phyloP scores from a whole-genome alignment of 2,113 vertebrate genomes.

The Lycaon pictus region DNA sequence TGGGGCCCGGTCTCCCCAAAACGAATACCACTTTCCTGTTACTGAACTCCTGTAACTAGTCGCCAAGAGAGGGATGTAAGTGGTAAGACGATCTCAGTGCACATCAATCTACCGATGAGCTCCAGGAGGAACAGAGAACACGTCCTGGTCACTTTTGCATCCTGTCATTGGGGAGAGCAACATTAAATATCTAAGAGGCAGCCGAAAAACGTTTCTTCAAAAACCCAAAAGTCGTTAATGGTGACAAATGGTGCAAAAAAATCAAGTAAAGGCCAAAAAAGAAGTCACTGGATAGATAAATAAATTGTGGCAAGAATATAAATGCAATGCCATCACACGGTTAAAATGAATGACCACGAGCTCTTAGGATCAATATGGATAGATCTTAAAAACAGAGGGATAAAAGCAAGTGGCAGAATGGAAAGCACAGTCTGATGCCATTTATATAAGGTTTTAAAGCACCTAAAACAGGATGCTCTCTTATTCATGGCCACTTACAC shows the following conservation, averaged over 20 bases:
- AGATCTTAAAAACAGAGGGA: not conserved
- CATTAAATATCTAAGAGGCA: not conserved
- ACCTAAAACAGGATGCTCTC: not conserved
- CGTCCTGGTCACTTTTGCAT: not conserved
- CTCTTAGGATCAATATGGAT: not conserved
- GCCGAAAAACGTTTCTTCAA: not conserved
- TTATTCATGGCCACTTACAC: not conserved
- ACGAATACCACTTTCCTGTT: not conserved
- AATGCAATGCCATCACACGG: not conserved
- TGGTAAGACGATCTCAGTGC: accelerated
- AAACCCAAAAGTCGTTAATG: not conserved
- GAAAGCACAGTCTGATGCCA: too few relatives aligned
- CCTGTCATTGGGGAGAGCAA: not conserved
- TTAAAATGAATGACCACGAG: not conserved
- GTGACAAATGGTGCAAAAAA: not conserved
- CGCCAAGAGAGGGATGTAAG: not conserved
- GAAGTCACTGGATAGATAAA: not conserved
- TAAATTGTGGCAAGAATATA: not conserved
- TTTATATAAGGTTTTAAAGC: not conserved
- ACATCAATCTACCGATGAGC: not conserved
- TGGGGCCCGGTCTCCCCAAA: not conserved
- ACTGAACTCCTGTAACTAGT: not conserved
- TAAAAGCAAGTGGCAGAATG: not conserved
- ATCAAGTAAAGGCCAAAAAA: not conserved
- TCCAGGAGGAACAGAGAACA: not conserved